These are phyloP conservation scores for Rhagologus leucostigma DNA, from an alignment of 2,113 vertebrate genomes.

Conservation along the genomic window DNA sequence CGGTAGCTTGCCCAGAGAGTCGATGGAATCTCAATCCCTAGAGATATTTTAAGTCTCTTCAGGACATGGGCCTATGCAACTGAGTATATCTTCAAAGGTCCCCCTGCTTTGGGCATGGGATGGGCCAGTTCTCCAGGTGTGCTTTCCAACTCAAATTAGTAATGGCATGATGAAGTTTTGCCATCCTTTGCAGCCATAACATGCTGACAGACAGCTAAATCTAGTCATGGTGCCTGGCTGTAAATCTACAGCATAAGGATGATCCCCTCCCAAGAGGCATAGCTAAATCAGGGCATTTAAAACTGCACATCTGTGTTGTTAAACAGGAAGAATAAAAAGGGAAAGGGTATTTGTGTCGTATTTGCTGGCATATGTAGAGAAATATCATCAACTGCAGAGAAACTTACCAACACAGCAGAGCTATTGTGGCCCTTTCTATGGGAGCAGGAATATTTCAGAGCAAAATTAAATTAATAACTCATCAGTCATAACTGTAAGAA, in stretches of 20 bases:
- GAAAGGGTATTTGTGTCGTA: not conserved
- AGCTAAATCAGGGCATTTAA: not conserved
- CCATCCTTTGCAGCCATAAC: not conserved
- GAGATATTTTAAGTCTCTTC: not conserved
- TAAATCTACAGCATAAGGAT: not conserved
- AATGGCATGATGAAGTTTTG: not conserved
- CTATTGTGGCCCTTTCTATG: not conserved
- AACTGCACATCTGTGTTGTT: not conserved
- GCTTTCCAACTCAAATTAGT: not conserved
- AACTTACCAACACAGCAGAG: not conserved
- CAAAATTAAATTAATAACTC: not conserved
- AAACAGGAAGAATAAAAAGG: not conserved
- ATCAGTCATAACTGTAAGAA: constrained; percentile 20
- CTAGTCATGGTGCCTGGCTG: not conserved
- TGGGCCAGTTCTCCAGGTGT: not conserved
- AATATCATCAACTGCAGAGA: not conserved
- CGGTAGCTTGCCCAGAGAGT: not conserved
- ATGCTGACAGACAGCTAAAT: not conserved
- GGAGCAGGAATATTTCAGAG: not conserved
- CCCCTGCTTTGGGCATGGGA: not conserved
- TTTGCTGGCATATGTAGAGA: not conserved
- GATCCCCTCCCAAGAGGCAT: not conserved
- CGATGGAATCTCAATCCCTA: not conserved
- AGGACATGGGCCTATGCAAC: not conserved
- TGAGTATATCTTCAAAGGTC: not conserved